Conservation (phyloP, 2,113 vertebrate genomes). For the Cyphomyrus discorhynchus region DNA sequence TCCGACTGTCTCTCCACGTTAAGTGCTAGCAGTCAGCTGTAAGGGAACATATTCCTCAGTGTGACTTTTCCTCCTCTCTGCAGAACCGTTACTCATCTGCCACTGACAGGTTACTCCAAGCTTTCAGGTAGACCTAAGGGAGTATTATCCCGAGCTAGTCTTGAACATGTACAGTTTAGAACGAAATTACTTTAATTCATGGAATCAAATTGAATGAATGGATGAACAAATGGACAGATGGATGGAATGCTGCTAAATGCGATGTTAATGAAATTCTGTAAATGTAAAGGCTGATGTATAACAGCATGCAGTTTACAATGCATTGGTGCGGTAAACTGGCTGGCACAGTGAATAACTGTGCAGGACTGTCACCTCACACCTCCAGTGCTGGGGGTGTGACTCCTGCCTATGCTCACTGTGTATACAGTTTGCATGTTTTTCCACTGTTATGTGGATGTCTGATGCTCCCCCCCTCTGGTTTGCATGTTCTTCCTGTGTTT, state of each 20-base stretch:
- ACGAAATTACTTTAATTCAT: not conserved
- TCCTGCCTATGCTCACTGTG: no score
- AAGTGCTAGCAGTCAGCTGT: not conserved
- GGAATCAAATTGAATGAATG: not conserved
- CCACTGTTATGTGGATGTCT: no score
- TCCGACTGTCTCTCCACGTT: not conserved
- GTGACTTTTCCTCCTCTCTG: not conserved
- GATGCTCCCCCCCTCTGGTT: no score
- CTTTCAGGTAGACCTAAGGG: not conserved
- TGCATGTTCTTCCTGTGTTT: no score
- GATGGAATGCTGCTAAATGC: not conserved
- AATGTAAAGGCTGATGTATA: not conserved
- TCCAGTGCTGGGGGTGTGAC: no score
- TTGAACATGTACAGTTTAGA: not conserved
- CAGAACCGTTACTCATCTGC: not conserved
- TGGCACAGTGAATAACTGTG: no score
- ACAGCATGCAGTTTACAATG: no score
- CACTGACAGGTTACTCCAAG: not conserved
- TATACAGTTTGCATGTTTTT: not conserved
- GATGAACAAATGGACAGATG: not conserved
- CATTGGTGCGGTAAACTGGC: no score
- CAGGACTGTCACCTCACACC: no score
- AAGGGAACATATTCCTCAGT: not conserved
- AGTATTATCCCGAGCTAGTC: not conserved
- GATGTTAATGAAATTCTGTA: not conserved